Evolutionary conservation across 1,140 invertebrate species (phyloP), one percentile per base, ranked within the genome.

Genomic region (Apis dorsata): DNA sequence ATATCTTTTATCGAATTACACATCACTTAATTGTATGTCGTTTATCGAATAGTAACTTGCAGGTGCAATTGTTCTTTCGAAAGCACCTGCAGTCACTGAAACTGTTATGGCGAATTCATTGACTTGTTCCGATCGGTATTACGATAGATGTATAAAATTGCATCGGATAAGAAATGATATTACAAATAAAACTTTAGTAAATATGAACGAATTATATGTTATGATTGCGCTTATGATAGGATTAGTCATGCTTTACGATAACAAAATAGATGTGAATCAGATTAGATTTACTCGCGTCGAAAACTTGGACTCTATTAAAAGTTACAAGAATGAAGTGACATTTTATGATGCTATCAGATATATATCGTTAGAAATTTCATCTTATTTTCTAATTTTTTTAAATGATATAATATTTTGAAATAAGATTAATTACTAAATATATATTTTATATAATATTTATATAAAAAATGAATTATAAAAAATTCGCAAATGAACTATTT

Each of bases 31-130:
- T 13, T 21, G 10, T 49, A 15, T 17, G 44, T 34, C 21, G 57
- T 60, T 65, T 49, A 5, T 69, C 65, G 53, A 65, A 65, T 8
- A 44, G 13, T 59, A 55, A 44, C 62, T 71, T 63, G 77, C 85
- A 87, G 86, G 81, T 87, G 85, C 76, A 59, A 79, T 79, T 78
- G n/a, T 73, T 75, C 74, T 74, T 66, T 71, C 75, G 87, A 28
- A 69, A 82, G 86, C 88, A 90, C 89, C 90, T 90, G 90, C 88
- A 83, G 69, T 79, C 78, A 65, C 65, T 83, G 59, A 83, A 85
- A 83, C 85, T 78, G 74, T 88, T 86, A 90, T 89, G 89, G 88
- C 89, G 86, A 85, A 84, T 84, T 79, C 83, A 79, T 85, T 83
- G 76, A 76, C 77, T 68, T 59, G 79, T 49, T 73, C 72, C 77